Evolutionary conservation across 2,888 invertebrate genomes (phyloP).

Genomic region (Willowsia nigromaculata): DNA sequence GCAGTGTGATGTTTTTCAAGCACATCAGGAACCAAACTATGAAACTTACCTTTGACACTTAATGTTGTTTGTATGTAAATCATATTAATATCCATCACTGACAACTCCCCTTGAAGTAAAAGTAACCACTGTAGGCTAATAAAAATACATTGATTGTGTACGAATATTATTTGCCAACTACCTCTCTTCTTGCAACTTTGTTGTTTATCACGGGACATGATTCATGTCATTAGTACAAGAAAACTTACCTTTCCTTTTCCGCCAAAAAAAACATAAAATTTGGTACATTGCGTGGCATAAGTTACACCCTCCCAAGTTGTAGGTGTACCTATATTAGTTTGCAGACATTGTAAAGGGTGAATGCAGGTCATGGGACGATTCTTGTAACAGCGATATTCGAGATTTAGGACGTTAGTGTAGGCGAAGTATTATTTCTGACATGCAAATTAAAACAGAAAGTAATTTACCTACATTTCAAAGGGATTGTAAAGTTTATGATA

Average conservation of each 20-base stretch:
- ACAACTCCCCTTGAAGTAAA: not conserved
- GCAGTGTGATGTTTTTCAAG: too few species aligned
- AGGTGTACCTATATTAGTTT: not conserved
- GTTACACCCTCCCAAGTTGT: conserved; percentile 16
- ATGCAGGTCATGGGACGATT: conserved; percentile 30
- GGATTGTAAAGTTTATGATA: too few species aligned
- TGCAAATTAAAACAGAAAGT: not conserved
- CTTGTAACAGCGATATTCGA: not conserved
- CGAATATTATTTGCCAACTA: too few species aligned
- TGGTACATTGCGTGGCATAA: not conserved
- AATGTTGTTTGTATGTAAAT: too few species aligned
- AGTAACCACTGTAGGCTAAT: not conserved
- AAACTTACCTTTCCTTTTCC: conserved; percentile 20
- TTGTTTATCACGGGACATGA: not conserved
- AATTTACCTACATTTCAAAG: not conserved
- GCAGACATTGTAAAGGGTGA: not conserved
- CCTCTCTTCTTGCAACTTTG: not conserved
- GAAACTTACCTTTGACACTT: too few species aligned
- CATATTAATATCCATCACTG: too few species aligned
- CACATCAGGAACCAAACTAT: too few species aligned
- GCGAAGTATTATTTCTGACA: not conserved
- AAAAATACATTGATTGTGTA: not conserved
- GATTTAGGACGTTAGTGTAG: conserved; percentile 3
- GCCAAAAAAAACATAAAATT: not conserved
- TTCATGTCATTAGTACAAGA: too few species aligned